Conservation (phyloP, 2,888 invertebrate genomes). For the Heliconius hortense region DNA sequence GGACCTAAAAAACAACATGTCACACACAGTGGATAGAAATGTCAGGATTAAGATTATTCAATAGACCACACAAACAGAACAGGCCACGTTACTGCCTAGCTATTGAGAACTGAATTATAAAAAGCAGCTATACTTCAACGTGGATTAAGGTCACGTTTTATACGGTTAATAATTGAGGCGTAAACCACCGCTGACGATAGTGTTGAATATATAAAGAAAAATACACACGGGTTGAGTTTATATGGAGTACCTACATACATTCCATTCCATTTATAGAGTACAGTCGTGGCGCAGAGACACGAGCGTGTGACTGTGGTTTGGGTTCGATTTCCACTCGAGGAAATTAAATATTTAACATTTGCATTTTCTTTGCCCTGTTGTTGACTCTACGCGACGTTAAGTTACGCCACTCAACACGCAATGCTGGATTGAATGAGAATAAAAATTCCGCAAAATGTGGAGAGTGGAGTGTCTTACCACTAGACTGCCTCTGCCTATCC, state of each 20-base stretch:
- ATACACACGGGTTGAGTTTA: slow-evolving; percentile 2
- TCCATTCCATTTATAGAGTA: neutral
- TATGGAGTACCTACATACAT: slow-evolving; percentile 2
- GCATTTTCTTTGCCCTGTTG: too few relatives aligned
- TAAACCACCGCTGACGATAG: slow-evolving; percentile 20
- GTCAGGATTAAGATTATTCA: slow-evolving; percentile 7
- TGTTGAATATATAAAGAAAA: slow-evolving; percentile 22
- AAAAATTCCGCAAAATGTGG: too few relatives aligned
- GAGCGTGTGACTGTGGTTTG: neutral
- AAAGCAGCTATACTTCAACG: slow-evolving; percentile 20
- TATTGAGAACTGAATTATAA: slow-evolving; percentile 17
- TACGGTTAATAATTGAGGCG: slow-evolving; percentile 24
- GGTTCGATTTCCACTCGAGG: neutral
- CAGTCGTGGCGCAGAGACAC: neutral
- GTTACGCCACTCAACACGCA: too few relatives aligned
- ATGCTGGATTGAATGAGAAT: too few relatives aligned
- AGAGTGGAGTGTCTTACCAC: too few relatives aligned
- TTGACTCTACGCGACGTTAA: too few relatives aligned
- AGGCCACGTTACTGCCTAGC: neutral
- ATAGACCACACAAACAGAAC: neutral
- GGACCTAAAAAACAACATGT: neutral
- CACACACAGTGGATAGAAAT: neutral
- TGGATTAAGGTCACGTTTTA: slow-evolving; percentile 24
- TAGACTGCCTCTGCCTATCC: too few relatives aligned
- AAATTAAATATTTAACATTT: neutral